Evolutionary conservation across 2,797 vertebrate genomes (phyloP).

Genomic region (Loriculus beryllinus): DNA sequence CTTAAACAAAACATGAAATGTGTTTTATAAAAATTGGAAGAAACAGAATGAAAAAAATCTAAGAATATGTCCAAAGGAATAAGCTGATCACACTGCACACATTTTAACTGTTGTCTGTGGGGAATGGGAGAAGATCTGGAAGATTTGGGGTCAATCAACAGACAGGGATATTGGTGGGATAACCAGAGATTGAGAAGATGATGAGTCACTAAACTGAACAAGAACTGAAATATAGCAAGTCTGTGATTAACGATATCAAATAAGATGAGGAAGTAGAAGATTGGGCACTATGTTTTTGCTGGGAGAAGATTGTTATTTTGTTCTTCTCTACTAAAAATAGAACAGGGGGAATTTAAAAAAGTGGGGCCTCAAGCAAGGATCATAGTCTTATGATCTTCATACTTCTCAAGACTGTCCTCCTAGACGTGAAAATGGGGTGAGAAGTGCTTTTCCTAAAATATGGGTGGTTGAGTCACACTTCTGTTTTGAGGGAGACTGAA

Average conservation of each 20-base stretch:
- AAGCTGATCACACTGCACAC: not conserved
- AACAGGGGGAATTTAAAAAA: not conserved
- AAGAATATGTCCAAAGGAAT: not conserved
- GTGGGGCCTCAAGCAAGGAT: not conserved
- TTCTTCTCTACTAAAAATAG: not conserved
- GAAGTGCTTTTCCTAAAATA: slow-evolving; percentile 11
- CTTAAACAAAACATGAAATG: not conserved
- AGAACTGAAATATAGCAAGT: not conserved
- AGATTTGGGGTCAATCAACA: not conserved
- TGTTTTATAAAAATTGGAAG: not conserved
- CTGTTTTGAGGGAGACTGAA: not conserved
- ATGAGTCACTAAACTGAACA: not conserved
- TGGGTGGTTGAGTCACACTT: not conserved
- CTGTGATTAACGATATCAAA: not conserved
- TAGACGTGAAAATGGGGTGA: not conserved
- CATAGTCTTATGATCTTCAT: not conserved
- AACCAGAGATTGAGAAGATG: not conserved
- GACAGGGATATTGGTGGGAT: not conserved
- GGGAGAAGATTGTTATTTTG: not conserved
- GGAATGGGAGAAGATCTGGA: not conserved
- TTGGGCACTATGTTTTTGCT: not conserved
- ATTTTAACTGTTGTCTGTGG: not conserved
- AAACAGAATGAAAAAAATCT: not conserved
- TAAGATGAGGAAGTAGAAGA: not conserved
- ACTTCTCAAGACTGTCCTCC: not conserved